Conservation (phyloP, 2,888 invertebrate genomes). For the Leptopilina drosophilae region DNA sequence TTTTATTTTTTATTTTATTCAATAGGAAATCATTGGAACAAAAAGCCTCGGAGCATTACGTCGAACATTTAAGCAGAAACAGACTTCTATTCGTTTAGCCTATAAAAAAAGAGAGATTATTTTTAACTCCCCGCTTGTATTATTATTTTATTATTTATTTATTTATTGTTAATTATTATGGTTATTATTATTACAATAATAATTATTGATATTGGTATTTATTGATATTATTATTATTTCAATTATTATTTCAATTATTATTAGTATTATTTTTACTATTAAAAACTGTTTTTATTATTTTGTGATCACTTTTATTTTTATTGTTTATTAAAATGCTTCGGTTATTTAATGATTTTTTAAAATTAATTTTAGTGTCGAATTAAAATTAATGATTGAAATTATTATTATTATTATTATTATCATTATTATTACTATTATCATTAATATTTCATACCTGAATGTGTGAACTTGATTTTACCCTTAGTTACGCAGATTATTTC, state of each 20-base stretch:
- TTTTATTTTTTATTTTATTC: conserved; percentile 7
- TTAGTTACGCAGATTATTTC: not conserved
- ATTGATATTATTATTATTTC: too few relatives aligned
- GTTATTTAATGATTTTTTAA: too few relatives aligned
- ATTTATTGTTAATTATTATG: not conserved
- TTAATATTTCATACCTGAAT: conserved; percentile 1
- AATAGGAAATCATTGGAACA: conserved; percentile 19
- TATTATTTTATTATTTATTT: not conserved
- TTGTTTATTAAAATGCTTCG: not conserved
- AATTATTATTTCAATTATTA: not conserved
- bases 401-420: not conserved
- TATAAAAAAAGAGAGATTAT: conserved; percentile 16
- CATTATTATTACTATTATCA: not conserved
- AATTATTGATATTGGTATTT: too few relatives aligned
- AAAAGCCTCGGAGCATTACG: conserved; percentile 30
- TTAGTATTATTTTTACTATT: not conserved
- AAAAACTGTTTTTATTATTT: not conserved
- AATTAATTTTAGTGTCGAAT: not conserved
- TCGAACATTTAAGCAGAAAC: conserved; percentile 33
- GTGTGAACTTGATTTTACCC: not conserved
- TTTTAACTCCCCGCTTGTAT: not conserved
- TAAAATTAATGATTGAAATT: too few relatives aligned
- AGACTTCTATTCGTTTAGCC: conserved; percentile 35
- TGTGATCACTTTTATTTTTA: not conserved
- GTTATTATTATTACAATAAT: too few relatives aligned